Conservation (phyloP, 2,888 invertebrate genomes). For the Anagyrus pseudococci region DNA sequence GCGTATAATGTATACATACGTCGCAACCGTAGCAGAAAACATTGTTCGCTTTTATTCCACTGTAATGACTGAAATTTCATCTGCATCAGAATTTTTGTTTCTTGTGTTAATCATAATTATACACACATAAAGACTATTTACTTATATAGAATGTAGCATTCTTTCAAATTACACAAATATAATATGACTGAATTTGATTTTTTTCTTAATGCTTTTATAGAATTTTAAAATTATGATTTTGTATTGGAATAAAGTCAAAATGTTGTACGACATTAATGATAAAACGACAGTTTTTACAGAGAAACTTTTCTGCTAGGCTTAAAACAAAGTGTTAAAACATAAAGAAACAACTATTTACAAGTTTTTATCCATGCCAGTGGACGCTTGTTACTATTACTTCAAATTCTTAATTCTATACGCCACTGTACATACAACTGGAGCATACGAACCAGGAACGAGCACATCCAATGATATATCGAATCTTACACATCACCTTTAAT, state of each 20-base stretch:
- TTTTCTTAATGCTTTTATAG: no score
- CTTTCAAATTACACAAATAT: no score
- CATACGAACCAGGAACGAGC: conserved; percentile 25
- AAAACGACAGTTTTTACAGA: conserved; percentile 36
- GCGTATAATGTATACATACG: conserved; percentile 7
- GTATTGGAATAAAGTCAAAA: conserved; percentile 11
- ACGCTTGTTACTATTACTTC: background rate
- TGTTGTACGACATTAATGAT: conserved; percentile 19
- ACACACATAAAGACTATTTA: no score
- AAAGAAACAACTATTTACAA: conserved; percentile 34
- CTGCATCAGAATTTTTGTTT: conserved; percentile 3
- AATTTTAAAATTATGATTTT: no score
- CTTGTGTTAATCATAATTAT: no score
- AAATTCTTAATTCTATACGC: background rate
- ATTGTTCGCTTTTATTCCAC: conserved; percentile 20
- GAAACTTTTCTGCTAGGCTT: conserved; percentile 33
- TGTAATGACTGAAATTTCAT: conserved; percentile 34
- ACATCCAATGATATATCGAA: conserved; percentile 28
- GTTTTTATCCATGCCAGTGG: conserved; percentile 12
- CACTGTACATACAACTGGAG: background rate
- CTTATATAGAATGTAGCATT: no score
- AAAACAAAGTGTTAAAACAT: conserved; percentile 30
- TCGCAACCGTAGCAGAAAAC: conserved; percentile 33
- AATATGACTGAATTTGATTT: no score
- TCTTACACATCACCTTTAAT: no score